These are phyloP conservation scores for Coranthus polyacanthus DNA, from an alignment of 2,797 vertebrate genomes.

Conservation along the genomic window DNA sequence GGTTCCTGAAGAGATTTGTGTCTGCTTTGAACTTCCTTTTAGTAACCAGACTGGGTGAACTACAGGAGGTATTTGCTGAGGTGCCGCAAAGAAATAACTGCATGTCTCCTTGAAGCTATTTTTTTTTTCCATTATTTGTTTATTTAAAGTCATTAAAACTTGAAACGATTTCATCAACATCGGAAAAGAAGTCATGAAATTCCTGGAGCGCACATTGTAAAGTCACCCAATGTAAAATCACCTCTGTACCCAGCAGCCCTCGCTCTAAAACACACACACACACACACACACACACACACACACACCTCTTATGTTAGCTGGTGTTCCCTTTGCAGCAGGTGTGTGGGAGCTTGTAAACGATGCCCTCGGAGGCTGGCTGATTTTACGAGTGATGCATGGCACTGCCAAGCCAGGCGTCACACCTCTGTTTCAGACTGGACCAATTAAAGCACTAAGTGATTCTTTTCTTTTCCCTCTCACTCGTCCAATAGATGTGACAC, in stretches of 20 bases:
- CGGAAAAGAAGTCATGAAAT: slow-evolving; percentile 20
- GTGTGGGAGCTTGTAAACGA: slow-evolving; percentile 36
- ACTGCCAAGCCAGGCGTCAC: slow-evolving; percentile 41
- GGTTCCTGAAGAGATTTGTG: slow-evolving; percentile 13
- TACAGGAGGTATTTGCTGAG: slow-evolving; percentile 12
- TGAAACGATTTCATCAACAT: slow-evolving; percentile 22
- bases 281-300: not conserved
- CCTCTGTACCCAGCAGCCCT: slow-evolving; percentile 1
- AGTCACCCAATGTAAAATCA: slow-evolving; percentile 25
- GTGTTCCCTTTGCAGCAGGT: slow-evolving; percentile 33
- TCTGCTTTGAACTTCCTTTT: slow-evolving; percentile 25
- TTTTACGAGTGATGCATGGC: slow-evolving; percentile 55
- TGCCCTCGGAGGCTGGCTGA: slow-evolving; percentile 44
- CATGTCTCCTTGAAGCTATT: not conserved
- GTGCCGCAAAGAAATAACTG: not conserved
- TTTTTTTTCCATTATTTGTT: slow-evolving; percentile 23
- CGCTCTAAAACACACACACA: not conserved
- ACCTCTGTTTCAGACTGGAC: slow-evolving; percentile 52
- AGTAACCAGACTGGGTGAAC: slow-evolving; percentile 12
- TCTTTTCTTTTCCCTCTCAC: slow-evolving; percentile 23
- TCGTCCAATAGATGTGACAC: slow-evolving; percentile 13
- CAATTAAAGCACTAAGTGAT: slow-evolving; percentile 48
- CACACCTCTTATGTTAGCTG: not conserved
- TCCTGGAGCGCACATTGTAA: slow-evolving; percentile 22
- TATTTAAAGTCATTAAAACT: slow-evolving; percentile 24